Base-by-base conservation (phyloP, 2,888 invertebrate genomes). In the Megalurothrips usitatus region DNA sequence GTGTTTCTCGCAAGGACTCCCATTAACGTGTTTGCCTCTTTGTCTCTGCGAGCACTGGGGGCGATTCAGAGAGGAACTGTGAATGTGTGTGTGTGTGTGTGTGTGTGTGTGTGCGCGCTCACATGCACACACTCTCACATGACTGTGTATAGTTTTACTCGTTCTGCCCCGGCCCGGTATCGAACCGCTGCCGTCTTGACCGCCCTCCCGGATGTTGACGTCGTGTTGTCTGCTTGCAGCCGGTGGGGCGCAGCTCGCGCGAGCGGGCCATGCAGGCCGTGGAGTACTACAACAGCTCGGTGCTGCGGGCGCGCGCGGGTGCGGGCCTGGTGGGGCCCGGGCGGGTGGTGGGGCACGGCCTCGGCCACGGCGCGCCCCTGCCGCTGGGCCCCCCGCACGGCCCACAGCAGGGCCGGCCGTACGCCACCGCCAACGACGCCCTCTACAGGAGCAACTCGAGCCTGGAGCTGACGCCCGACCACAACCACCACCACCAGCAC, bases 391-490 rank as follows among this genome's bases (percentile, higher is more conserved):
- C 81, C 83, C 85, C 86, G 83, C 34, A 43, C 3, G 34, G 34
- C 34, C 34, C 34, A 2, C 34, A 2, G 34, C 34, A 43, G 34
- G 52, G 14, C 58, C 58, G 34, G 34, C 58, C 58, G 4, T 14
- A n/a, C 58, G 19, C 17, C 58, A 17, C 58, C 58, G 58, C 58
- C 26, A 75, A 87, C 49, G 88, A 88, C 34, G 85, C 89, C 81
- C 87, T 93, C 82, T 95, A 95, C 88, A 91, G 96, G 83, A 96
- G 96, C 87, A 96, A 96, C 88, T 95, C 96, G 83, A 96, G 96
- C 87, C 90, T 96, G 87, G 96, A 96, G 88, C 90, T 96, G 84
- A 88, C 89, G 86, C 89, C 90, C 83, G 89, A 89, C 83, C 88
- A 88, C 83, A 86, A 86, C 82, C 83, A 84, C 79, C 80, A 79